Base-by-base conservation (phyloP, 2,888 invertebrate species). In the Diaprepes abbreviatus region DNA sequence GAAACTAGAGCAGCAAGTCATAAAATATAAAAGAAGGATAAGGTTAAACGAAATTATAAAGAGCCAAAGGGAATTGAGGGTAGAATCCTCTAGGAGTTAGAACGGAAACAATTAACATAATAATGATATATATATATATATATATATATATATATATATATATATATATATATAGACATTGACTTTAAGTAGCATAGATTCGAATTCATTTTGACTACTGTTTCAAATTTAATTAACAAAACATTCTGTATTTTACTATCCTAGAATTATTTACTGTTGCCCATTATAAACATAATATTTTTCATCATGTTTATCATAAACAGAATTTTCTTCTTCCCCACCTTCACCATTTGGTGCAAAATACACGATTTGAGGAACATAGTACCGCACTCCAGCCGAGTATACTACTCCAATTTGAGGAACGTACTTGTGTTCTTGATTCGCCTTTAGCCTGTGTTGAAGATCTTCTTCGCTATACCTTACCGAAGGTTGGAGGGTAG, bases 341-440 rank as follows among this genome's bases (percentile, higher is more conserved):
- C 64, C 52, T 16, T 43, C 64, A 14, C 17, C 52, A 45, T 62
- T 72, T 2, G 48, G 73, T 19, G 75, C 59, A 54, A 79, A 76
- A 64, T 80, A 79, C 40, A 78, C 73, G 45, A 83, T 65, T 75
- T 84, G 83, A 62, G 85, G 85, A 52, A 84, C 78, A 60, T 85
- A 85, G 70, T 84, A 84, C 68, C 82, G 77, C 10, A 84, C 79
- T 12, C 85, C 85, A 2, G 83, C 77, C 2, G 84, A 83, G 74
- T 84, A 84, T 21, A 83, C 71, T 14, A 85, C 73, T 10, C 84
- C 85, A 68, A 85, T 83, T 75, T 83, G 80, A 2, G 84, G 84
- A 17, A 84, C 83, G n/a, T 43, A 67, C 21, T 73, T 70, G 4
- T 45, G 38, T 10, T 69, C 40, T 12, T 69, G 52, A 43, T 70